phyloP scores from a whole-genome alignment of 2,888 invertebrate species.

The Fabriciana adippe region DNA sequence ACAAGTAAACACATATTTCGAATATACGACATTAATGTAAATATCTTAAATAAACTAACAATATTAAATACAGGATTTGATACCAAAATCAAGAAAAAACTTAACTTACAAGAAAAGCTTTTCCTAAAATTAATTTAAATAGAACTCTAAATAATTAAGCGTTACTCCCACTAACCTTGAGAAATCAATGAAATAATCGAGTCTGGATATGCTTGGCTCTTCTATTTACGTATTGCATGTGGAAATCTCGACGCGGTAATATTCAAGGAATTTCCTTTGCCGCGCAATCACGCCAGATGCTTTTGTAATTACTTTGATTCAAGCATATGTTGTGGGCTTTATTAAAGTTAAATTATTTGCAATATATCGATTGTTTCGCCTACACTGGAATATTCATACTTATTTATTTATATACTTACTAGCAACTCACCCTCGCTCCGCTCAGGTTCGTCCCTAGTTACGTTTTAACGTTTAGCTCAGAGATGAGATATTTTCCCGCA shows the following conservation, averaged over 20 bases:
- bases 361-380: too few relatives aligned
- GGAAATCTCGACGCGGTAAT: slow-evolving; percentile 23
- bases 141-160: neutral
- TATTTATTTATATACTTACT: neutral
- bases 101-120: neutral
- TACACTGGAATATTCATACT: neutral
- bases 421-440: too few relatives aligned
- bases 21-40: too few relatives aligned
- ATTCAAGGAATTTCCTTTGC: slow-evolving; percentile 20
- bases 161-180: slow-evolving; percentile 3
- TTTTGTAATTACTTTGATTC: slow-evolving; percentile 18
- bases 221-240: slow-evolving; percentile 25
- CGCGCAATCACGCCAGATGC: slow-evolving; percentile 16
- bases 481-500: too few relatives aligned
- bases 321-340: slow-evolving; percentile 8
- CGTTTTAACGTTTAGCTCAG: too few relatives aligned
- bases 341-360: neutral
- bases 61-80: too few relatives aligned
- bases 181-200: slow-evolving; percentile 9
- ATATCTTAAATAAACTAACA: too few relatives aligned
- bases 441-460: too few relatives aligned
- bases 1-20: too few relatives aligned
- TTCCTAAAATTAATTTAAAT: neutral
- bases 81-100: too few relatives aligned
- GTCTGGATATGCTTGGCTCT: slow-evolving; percentile 7